Percentiles rank a stretch among this genome's conserved stretches.
Evolutionary conservation across 2,113 vertebrate species (phyloP).

Genomic region (Butastur rufipennis): DNA sequence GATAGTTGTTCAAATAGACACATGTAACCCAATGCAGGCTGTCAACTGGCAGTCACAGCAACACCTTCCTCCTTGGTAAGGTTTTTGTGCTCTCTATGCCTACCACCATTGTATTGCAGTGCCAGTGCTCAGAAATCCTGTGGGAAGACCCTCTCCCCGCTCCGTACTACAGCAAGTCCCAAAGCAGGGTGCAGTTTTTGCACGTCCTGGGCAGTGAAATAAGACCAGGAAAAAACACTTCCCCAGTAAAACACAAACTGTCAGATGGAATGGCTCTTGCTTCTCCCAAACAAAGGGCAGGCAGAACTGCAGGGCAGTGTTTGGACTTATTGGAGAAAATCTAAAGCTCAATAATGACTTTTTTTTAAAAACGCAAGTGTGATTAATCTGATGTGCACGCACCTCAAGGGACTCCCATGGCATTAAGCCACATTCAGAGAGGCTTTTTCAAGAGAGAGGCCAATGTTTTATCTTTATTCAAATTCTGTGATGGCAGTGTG

Average conservation of each 20-base stretch:
- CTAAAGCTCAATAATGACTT: background rate
- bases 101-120: rapidly evolving
- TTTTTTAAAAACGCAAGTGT: background rate
- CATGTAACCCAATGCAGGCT: background rate
- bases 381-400: background rate
- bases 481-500: background rate
- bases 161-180: background rate
- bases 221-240: background rate
- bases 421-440: background rate
- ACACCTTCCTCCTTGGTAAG: background rate
- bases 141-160: background rate
- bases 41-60: background rate
- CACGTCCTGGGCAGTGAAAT: background rate
- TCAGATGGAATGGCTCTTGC: background rate
- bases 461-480: background rate
- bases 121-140: background rate
- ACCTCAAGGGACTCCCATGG: background rate
- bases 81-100: background rate
- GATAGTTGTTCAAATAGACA: background rate
- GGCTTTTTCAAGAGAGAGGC: background rate
- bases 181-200: background rate
- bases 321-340: background rate
- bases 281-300: background rate
- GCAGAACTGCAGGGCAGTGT: background rate
- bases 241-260: background rate